Base-by-base conservation (phyloP, 2,797 vertebrate genomes). In the Xerus rutilus region DNA sequence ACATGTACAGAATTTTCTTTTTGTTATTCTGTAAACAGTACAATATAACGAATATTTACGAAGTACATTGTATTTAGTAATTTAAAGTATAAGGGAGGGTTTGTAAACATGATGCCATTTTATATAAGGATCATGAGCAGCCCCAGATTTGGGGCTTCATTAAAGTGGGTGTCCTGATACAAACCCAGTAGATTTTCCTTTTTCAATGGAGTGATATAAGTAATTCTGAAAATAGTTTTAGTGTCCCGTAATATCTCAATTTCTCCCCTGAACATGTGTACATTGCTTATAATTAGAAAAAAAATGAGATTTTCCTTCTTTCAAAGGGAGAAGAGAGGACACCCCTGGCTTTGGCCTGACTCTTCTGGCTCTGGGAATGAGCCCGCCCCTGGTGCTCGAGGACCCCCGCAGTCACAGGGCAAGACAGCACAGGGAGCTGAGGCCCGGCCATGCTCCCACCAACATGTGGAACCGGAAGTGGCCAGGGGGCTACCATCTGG, bases 361-460 rank as follows among this genome's bases (percentile, higher is more conserved):
- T 21, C 49, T 49, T 69, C 78, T 59, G 32, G 74, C 59, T 70
- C 21, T n/a, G 49, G 57, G 59, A 76, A 49, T 14, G 72, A 76
- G 13, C 76, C 59, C 30, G 10, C 78, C 57, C 72, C 57, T 0
- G 49, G 47, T 54, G 65, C 73, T 4, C 1, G 2, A 47, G 64
- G 72, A 43, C 52, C 70, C 52, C 72, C 1, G 82, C 5, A 7
- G 86, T 73, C 59, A 3, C 39, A 0, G 5, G 69, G 84, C 1
- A 43, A 32, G 74, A 43, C 47, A 10, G 0, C 59, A 30, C 9
- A 11, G 87, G 77, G 95, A 85, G 69, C 47, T 17, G 2, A 20
- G 95, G 52, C 65, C 64, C 28, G 54, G 86, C 81, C 43, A n/a
- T 72, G 76, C 95, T 97, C 97, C 96, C 97, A 96, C 86, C 76